These are phyloP conservation scores for Heliothis virescens DNA, from an alignment of 1,140 invertebrate genomes.

Conservation along the genomic window DNA sequence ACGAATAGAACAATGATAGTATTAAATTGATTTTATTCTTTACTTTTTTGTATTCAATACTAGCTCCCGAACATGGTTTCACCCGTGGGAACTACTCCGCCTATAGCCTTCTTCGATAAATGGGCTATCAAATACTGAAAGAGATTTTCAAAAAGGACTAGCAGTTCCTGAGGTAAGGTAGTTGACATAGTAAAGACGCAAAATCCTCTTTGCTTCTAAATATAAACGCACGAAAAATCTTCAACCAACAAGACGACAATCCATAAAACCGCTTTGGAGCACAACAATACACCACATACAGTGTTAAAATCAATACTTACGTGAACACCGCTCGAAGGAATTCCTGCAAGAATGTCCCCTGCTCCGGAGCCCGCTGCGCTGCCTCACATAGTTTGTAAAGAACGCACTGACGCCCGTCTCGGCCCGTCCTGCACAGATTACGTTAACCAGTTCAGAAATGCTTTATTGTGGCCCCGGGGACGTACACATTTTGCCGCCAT, in stretches of 20 bases:
- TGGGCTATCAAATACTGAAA: too few relatives aligned
- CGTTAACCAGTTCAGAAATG: conserved; percentile 26
- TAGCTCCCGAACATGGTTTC: too few relatives aligned
- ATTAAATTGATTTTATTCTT: too few relatives aligned
- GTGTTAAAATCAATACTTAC: conserved; percentile 78
- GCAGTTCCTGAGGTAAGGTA: too few relatives aligned
- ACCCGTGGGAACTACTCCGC: too few relatives aligned
- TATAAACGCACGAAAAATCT: background rate
- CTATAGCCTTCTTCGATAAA: too few relatives aligned
- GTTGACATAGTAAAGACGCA: too few relatives aligned
- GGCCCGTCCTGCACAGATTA: conserved; percentile 81
- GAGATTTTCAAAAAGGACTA: too few relatives aligned
- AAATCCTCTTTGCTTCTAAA: too few relatives aligned
- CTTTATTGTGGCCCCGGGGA: conserved; percentile 16
- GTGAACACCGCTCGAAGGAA: conserved; percentile 87
- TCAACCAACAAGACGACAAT: conserved; percentile 9
- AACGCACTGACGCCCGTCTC: conserved; percentile 87
- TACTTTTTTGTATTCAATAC: too few relatives aligned
- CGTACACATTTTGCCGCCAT: background rate
- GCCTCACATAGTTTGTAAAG: conserved; percentile 88
- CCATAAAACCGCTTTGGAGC: conserved; percentile 34
- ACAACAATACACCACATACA: conserved; percentile 53
- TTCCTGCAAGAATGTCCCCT: conserved; percentile 87
- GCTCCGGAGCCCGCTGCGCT: conserved; percentile 65
- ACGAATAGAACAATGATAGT: too few relatives aligned